These are phyloP conservation scores for Spatula clypeata DNA, from an alignment of 2,797 vertebrate genomes.

Conservation along the genomic window DNA sequence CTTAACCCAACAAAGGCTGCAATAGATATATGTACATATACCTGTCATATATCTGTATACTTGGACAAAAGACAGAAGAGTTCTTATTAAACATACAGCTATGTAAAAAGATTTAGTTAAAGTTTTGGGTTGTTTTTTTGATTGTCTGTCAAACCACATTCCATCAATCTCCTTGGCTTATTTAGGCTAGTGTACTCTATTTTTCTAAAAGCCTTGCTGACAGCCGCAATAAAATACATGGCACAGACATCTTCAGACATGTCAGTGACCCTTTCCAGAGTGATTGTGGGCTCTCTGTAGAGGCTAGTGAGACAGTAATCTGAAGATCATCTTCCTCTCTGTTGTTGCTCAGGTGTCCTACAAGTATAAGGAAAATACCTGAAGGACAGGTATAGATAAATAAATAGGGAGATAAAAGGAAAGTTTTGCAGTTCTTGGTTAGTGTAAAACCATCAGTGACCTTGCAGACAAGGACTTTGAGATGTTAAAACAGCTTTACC, in stretches of 20 bases:
- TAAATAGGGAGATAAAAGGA: background rate
- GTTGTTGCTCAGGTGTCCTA: background rate
- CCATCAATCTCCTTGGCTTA: background rate
- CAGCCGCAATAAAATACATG: background rate
- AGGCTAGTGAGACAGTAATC: background rate
- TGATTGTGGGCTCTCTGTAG: background rate
- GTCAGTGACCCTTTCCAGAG: background rate
- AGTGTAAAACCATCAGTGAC: background rate
- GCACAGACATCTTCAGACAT: background rate
- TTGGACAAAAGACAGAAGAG: background rate
- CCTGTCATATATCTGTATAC: background rate
- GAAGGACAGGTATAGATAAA: too few relatives aligned
- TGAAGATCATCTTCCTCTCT: background rate
- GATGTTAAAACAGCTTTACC: background rate
- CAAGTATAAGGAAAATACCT: background rate
- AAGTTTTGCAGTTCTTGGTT: background rate
- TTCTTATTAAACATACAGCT: background rate
- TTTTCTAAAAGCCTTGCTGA: background rate
- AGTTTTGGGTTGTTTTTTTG: background rate
- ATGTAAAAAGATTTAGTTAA: background rate
- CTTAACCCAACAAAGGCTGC: background rate
- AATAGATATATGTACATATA: background rate
- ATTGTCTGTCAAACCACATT: background rate
- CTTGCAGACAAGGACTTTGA: fast-evolving
- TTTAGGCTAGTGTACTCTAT: background rate